Percentiles rank a stretch among this genome's conserved stretches.
These are phyloP conservation scores for Merops nubicus DNA, from an alignment of 2,113 vertebrate species.

Conservation along the genomic window DNA sequence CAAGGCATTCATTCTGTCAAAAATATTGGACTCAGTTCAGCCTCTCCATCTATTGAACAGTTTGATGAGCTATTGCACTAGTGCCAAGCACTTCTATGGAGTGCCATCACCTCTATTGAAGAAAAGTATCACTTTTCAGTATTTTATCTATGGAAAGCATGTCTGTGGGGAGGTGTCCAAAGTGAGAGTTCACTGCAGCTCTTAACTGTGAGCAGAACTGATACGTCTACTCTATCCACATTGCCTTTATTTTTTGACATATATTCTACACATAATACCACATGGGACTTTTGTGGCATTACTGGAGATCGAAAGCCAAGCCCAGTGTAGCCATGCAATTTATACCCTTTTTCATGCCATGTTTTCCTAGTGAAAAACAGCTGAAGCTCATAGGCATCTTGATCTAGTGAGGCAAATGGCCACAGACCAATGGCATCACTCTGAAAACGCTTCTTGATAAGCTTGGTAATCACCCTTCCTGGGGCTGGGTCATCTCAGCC, in stretches of 20 bases:
- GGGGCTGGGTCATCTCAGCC: background rate
- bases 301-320: background rate
- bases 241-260: background rate
- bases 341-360: background rate
- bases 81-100: background rate
- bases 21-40: background rate
- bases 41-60: background rate
- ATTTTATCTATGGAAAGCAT: background rate
- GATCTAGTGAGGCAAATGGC: background rate
- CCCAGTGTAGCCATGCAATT: background rate
- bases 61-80: background rate
- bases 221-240: background rate
- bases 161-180: background rate
- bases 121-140: accelerated
- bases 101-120: accelerated
- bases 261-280: background rate
- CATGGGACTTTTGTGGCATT: background rate
- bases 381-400: background rate
- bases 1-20: background rate
- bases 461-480: background rate
- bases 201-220: background rate
- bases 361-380: background rate
- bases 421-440: background rate
- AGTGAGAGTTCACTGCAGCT: background rate
- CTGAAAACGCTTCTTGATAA: background rate